phyloP scores from a whole-genome alignment of 2,888 invertebrate genomes.

The Nephrotoma appendiculata region DNA sequence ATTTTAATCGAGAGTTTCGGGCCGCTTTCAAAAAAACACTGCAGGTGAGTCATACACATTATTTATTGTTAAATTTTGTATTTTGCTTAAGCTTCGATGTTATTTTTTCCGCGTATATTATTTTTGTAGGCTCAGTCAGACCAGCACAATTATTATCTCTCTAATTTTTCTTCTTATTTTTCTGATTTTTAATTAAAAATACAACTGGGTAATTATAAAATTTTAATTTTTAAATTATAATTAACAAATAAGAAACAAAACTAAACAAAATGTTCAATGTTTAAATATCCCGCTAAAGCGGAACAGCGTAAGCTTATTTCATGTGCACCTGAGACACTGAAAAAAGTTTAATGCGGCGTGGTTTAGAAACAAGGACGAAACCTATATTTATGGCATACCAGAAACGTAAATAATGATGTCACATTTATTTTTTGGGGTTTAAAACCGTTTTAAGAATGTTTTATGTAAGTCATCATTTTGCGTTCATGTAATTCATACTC shows the following conservation, averaged over 20 bases:
- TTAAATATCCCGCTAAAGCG: not conserved
- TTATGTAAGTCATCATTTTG: not conserved
- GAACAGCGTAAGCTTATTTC: not conserved
- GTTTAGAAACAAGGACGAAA: not conserved
- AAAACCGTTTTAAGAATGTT: not conserved
- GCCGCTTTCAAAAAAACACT: conserved; percentile 86
- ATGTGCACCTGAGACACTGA: not conserved
- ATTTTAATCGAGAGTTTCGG: conserved; percentile 93
- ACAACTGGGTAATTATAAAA: not conserved
- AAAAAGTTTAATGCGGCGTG: too few relatives aligned
- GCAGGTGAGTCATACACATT: conserved; percentile 25
- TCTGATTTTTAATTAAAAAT: not conserved
- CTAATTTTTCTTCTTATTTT: not conserved
- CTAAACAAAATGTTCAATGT: not conserved
- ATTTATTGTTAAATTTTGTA: not conserved
- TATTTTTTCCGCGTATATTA: not conserved
- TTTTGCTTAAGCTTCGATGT: not conserved
- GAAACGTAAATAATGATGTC: not conserved
- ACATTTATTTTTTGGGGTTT: not conserved
- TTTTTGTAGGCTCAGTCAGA: not conserved
- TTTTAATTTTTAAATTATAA: not conserved
- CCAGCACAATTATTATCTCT: not conserved
- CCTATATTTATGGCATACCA: too few relatives aligned
- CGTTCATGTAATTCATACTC: too few relatives aligned
- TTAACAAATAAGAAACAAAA: not conserved